Conservation (phyloP, 2,888 invertebrate species). For the Eugnorisma glareosa region DNA sequence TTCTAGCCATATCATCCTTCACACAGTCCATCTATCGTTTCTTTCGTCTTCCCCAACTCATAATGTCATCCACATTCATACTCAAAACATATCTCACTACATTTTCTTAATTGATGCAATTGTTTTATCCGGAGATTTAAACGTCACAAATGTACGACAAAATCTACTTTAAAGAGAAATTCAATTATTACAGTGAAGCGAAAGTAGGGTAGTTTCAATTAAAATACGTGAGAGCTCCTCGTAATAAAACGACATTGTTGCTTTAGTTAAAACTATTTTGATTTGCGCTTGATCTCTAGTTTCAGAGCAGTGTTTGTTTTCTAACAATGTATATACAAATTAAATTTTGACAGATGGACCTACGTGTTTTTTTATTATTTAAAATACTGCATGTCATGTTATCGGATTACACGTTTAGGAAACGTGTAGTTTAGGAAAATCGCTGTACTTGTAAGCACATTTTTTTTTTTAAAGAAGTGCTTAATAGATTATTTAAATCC, state of each 20-base stretch:
- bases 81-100: not conserved
- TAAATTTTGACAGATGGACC: not conserved
- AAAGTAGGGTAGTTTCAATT: conserved; percentile 54
- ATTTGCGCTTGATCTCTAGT: conserved; percentile 47
- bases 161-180: conserved; percentile 26
- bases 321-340: conserved; percentile 30
- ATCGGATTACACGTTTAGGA: not conserved
- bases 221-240: conserved; percentile 42
- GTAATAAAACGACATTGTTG: conserved; percentile 57
- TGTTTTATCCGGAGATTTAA: not conserved
- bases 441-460: not conserved
- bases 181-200: conserved; percentile 45
- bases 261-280: conserved; percentile 61
- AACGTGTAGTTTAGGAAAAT: not conserved
- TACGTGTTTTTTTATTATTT: not conserved
- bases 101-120: not conserved
- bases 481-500: not conserved
- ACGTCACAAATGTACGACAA: conserved; percentile 1
- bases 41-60: not conserved
- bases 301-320: conserved; percentile 39
- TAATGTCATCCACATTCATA: not conserved
- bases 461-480: not conserved
- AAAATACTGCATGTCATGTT: not conserved
- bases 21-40: not conserved
- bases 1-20: not conserved